phyloP scores from a whole-genome alignment of 2,888 invertebrate species.

The Lumbricus terrestris region DNA sequence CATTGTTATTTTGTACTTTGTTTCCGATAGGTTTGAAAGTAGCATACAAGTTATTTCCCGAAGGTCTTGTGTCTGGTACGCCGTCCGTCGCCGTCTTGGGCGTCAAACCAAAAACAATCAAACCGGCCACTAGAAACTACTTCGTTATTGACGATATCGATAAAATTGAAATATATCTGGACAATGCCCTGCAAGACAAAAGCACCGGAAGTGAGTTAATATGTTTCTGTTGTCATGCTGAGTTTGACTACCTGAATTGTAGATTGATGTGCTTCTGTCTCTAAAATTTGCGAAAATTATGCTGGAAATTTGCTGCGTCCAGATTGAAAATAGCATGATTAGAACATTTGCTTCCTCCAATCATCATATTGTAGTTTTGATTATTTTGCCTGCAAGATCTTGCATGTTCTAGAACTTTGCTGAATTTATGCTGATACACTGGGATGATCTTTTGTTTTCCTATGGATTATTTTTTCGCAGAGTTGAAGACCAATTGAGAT shows the following conservation, averaged over 20 bases:
- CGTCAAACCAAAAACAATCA: constrained; percentile 18
- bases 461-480: neutral
- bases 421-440: neutral
- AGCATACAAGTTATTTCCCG: constrained; percentile 54
- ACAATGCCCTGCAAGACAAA: constrained; percentile 48
- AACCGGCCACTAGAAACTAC: constrained; percentile 33
- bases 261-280: neutral
- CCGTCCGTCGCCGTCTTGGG: constrained; percentile 40
- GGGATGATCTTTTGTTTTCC: neutral
- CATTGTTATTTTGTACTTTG: neutral
- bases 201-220: constrained; percentile 35
- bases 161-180: constrained; percentile 46
- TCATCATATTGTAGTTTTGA: neutral
- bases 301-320: neutral
- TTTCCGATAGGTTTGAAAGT: constrained; percentile 54
- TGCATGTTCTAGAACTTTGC: neutral
- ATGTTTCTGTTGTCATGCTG: neutral
- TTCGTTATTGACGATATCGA: constrained; percentile 48
- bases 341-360: neutral
- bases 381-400: neutral
- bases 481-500: neutral
- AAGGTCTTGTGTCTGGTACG: constrained; percentile 54
- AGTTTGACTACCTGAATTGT: neutral
- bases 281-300: neutral
- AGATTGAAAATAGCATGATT: neutral